Evolutionary conservation across 92 coral and sea anemone species (phyloP), one percentile per base, ranked within the genome.

Genomic region (Meandrina meandrites): DNA sequence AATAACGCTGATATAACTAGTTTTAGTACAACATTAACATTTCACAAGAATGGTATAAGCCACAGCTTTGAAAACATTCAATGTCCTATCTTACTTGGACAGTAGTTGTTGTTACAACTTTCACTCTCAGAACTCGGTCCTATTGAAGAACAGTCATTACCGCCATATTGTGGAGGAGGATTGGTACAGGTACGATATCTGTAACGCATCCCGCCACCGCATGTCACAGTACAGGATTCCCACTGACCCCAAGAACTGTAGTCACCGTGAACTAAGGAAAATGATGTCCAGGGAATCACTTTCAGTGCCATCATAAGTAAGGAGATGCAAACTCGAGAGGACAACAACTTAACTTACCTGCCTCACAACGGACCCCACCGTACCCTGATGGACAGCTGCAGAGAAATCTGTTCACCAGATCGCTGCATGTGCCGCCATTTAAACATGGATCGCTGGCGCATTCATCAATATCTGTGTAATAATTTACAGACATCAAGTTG

Each of bases 341-440:
- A 48, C 1, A 48, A 8, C 12, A 48, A 1, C 31, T 69, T 69
- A 2, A 69, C 76, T 0, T 34, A 71, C 76, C 48, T 71, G 76
- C 76, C 48, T 71, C 76, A 35, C 76, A 71, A 32, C 45, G 40
- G 76, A 71, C 47, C 24, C 76, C 76, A 19, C 76, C 76, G 76
- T 71, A 71, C 64, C 81, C 81, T 17, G 40, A 31, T 50, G 64
- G 64, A 47, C 81, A 77, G 54, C 18, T 48, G 51, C 79, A 76
- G 57, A 76, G 35, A 45, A 76, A 76, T 76, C 21, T 35, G 57
- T 77, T 77, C 24, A 77, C 60, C 21, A 77, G 37, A 24, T 77
- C 64, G 9, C n/a, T 77, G 60, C 81, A 77, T 28, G 81, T 27
- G 27, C 81, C 81, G 37, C 81, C 81, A 77, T 77, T 77, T 22